phyloP scores from a whole-genome alignment of 2,113 vertebrate genomes.

The Pristiophorus japonicus region DNA sequence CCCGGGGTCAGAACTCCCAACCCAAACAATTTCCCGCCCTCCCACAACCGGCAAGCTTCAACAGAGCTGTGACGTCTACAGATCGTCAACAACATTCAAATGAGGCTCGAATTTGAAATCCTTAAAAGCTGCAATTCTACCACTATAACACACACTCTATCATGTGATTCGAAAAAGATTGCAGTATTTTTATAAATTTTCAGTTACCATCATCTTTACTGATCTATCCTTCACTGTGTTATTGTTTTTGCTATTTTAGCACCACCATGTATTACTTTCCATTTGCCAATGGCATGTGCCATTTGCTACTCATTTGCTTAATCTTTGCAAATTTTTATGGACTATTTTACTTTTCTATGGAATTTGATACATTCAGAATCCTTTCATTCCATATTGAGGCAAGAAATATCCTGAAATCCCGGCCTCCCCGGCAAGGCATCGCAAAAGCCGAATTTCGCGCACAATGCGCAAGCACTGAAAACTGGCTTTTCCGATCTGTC shows the following conservation, averaged over 20 bases:
- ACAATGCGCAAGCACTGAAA: no score
- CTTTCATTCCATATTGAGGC: background rate
- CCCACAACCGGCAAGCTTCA: background rate
- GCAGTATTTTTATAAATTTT: no score
- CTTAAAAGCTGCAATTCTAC: no score
- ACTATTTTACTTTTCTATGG: background rate
- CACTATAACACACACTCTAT: no score
- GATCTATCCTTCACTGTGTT: no score
- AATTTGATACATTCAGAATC: background rate
- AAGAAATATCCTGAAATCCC: no score
- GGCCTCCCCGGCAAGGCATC: no score
- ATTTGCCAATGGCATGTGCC: background rate
- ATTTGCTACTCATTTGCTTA: background rate
- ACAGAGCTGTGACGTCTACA: background rate
- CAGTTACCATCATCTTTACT: no score
- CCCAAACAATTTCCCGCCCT: background rate
- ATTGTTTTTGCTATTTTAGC: no score
- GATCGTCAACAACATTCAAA: background rate
- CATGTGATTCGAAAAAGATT: no score
- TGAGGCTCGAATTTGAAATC: background rate
- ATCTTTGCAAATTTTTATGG: background rate
- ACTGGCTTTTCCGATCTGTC: no score
- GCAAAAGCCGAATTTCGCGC: no score
- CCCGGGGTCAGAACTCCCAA: background rate
- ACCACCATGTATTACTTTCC: background rate